These are phyloP conservation scores for Ametastegia equiseti DNA, from an alignment of 2,888 invertebrate genomes.

Conservation along the genomic window DNA sequence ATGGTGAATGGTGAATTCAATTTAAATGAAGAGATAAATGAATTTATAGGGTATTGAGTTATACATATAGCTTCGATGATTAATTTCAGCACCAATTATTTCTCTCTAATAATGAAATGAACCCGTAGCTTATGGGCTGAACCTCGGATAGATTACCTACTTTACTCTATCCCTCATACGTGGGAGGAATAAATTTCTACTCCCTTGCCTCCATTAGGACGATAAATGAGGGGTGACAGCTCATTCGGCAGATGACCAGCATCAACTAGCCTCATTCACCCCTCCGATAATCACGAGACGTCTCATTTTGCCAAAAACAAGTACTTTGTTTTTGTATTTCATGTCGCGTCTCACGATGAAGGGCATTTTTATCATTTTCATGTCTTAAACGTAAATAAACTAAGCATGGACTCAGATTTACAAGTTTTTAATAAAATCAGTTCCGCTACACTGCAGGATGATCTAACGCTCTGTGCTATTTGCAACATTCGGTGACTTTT, in stretches of 20 bases:
- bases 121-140: conserved; percentile 6
- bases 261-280: conserved; percentile 4
- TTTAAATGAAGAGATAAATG: neutral
- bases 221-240: conserved; percentile 47
- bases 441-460: too few relatives aligned
- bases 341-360: neutral
- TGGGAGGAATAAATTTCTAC: conserved; percentile 33
- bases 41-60: neutral
- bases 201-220: conserved; percentile 32
- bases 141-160: conserved; percentile 9
- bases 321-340: neutral
- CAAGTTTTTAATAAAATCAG: too few relatives aligned
- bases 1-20: neutral
- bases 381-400: too few relatives aligned
- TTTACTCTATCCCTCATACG: conserved; percentile 38
- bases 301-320: conserved; percentile 18
- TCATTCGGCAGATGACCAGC: conserved; percentile 43
- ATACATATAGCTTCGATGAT: neutral
- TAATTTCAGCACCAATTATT: neutral
- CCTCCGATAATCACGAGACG: neutral
- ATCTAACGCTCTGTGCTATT: too few relatives aligned
- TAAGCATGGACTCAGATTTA: too few relatives aligned
- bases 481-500: too few relatives aligned
- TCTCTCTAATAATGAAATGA: neutral
- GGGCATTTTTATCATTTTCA: neutral